phyloP scores from a whole-genome alignment of 2,113 vertebrate species.

The Callospermophilus lateralis region DNA sequence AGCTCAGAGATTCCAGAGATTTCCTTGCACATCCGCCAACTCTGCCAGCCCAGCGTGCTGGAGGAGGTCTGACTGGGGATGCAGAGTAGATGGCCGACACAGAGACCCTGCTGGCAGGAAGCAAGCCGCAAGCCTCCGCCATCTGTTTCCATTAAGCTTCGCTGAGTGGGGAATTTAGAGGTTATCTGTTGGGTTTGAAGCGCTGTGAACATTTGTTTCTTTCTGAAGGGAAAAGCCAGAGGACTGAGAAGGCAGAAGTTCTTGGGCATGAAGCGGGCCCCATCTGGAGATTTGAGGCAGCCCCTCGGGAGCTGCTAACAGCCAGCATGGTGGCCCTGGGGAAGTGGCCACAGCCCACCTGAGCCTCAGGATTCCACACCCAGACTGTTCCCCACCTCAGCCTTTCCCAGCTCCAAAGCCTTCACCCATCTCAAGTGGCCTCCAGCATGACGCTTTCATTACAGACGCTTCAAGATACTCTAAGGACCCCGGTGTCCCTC shows the following conservation, averaged over 20 bases:
- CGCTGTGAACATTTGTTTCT: neutral
- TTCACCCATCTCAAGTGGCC: rapidly evolving
- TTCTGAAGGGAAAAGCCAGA: neutral
- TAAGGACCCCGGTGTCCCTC: neutral
- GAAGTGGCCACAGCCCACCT: neutral
- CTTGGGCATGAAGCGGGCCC: neutral
- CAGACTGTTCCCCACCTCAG: neutral
- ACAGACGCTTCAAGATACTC: neutral
- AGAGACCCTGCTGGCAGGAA: neutral
- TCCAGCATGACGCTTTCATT: neutral
- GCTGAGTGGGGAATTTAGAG: neutral
- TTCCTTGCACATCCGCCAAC: neutral
- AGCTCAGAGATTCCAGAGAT: neutral
- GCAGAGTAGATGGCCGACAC: neutral
- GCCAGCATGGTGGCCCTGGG: neutral
- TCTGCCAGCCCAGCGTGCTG: rapidly evolving
- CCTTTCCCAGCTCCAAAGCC: neutral
- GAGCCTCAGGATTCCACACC: neutral
- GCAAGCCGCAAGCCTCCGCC: neutral
- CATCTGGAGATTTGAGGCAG: neutral
- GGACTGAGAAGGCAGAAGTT: neutral
- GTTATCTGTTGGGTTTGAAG: neutral
- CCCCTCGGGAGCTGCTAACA: neutral
- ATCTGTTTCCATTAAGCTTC: neutral
- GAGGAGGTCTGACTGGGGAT: neutral